These are phyloP conservation scores for Hippocampus kuda DNA, from an alignment of 2,797 vertebrate species.

Conservation along the genomic window DNA sequence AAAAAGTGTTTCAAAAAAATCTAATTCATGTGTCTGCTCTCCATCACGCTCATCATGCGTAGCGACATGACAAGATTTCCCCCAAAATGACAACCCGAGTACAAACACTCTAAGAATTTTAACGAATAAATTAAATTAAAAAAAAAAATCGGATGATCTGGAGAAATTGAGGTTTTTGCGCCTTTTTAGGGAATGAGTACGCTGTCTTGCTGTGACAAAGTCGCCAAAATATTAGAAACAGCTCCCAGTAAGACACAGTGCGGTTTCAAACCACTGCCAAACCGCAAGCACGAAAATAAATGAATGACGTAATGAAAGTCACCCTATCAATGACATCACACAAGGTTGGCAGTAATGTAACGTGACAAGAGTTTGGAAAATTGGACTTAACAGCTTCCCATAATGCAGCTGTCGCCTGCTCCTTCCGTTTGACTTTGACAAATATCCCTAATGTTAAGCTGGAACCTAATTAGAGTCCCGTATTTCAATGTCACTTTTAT, in stretches of 20 bases:
- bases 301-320: not conserved
- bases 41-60: too few relatives aligned
- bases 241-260: not conserved
- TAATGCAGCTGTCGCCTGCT: not conserved
- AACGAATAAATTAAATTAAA: too few relatives aligned
- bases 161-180: too few relatives aligned
- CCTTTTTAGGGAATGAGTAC: too few relatives aligned
- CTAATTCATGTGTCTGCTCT: too few relatives aligned
- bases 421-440: constrained; percentile 6
- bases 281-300: not conserved
- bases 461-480: constrained; percentile 1
- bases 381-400: not conserved
- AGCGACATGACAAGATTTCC: too few relatives aligned
- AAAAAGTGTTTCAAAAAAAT: too few relatives aligned
- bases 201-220: not conserved
- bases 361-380: not conserved
- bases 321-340: not conserved
- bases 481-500: constrained; percentile 2
- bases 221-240: not conserved
- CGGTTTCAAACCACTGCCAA: not conserved
- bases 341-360: not conserved
- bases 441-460: constrained; percentile 5
- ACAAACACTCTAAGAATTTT: too few relatives aligned
- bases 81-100: too few relatives aligned
- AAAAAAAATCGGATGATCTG: too few relatives aligned